phyloP scores from a whole-genome alignment of 2,797 vertebrate species.

The Brachymystax lenok region DNA sequence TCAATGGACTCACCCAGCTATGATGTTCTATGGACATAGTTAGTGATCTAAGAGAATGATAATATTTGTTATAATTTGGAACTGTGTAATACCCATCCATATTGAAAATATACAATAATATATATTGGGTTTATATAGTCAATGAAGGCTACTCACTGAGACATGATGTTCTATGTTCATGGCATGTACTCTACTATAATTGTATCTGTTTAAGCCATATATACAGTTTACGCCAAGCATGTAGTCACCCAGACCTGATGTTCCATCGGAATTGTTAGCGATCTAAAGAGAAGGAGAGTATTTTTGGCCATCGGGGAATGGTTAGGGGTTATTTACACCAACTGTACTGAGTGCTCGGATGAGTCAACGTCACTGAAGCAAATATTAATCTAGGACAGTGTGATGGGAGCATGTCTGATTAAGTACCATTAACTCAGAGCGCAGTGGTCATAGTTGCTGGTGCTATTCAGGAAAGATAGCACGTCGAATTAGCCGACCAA shows the following conservation, averaged over 20 bases:
- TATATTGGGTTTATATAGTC: too few species aligned
- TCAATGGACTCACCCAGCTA: background rate
- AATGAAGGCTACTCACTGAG: too few species aligned
- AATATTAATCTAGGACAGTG: background rate
- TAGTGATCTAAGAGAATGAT: background rate
- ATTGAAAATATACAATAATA: too few species aligned
- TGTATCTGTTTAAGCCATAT: background rate
- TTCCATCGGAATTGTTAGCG: background rate
- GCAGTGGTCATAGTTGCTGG: background rate
- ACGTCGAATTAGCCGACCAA: background rate
- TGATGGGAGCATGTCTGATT: background rate
- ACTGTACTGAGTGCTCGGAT: background rate
- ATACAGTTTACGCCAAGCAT: background rate
- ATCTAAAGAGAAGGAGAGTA: background rate
- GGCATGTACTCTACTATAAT: background rate
- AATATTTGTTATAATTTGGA: background rate
- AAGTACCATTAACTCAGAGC: background rate
- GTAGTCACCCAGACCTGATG: constrained; percentile 2
- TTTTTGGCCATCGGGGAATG: background rate
- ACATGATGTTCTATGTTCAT: background rate
- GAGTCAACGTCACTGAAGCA: background rate
- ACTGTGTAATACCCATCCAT: background rate
- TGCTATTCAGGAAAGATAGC: background rate
- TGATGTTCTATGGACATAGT: background rate
- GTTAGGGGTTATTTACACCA: background rate